Percentiles rank a stretch among this genome's conserved stretches.
Evolutionary conservation across 2,888 invertebrate species (phyloP).

Genomic region (Torymus auratus): DNA sequence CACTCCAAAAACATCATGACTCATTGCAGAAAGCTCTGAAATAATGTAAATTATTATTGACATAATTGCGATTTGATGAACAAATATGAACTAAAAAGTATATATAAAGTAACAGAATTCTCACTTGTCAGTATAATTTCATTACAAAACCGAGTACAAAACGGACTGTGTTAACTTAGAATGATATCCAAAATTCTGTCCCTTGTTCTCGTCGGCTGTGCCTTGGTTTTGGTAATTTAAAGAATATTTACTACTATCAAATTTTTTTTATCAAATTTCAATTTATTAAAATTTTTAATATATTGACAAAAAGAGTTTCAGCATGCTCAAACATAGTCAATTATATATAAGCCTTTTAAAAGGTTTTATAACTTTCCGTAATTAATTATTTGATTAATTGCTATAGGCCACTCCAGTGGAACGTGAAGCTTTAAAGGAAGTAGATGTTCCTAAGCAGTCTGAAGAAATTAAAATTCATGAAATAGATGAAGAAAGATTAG

Average conservation of each 20-base stretch:
- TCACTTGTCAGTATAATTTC: not conserved
- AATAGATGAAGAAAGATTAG: no score
- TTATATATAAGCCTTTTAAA: no score
- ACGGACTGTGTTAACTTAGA: not conserved
- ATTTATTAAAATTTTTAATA: no score
- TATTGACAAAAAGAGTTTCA: no score
- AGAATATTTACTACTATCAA: no score
- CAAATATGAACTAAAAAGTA: not conserved
- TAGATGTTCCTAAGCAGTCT: no score
- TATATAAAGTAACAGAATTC: constrained; percentile 24
- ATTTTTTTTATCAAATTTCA: no score
- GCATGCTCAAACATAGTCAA: no score
- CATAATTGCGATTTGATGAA: not conserved
- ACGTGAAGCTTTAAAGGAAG: no score
- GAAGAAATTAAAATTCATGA: no score
- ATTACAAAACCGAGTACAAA: not conserved
- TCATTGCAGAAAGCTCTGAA: constrained; percentile 7
- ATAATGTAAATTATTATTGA: not conserved
- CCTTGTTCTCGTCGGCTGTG: constrained; percentile 29
- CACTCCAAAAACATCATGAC: not conserved
- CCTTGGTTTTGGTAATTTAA: constrained; percentile 21
- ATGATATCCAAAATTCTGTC: constrained; percentile 29
- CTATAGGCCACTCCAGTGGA: no score
- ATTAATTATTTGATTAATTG: not conserved
- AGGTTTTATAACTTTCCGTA: not conserved